phyloP scores from a whole-genome alignment of 2,797 vertebrate species.

The Lepidocolaptes lacrymiger region DNA sequence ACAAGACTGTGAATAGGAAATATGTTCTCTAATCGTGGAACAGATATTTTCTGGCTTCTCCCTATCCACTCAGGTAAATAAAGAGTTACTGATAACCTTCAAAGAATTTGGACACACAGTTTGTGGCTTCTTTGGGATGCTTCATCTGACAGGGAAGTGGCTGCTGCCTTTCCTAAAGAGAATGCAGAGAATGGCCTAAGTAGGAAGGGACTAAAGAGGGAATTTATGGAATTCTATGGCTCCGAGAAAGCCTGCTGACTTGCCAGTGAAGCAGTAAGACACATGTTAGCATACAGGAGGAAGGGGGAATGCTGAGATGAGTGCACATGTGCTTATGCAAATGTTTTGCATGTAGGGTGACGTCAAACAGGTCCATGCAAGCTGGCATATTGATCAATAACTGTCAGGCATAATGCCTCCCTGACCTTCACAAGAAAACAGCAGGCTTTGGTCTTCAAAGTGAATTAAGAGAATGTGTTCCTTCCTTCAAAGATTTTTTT shows the following conservation, averaged over 20 bases:
- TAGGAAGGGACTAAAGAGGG: neutral
- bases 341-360: neutral
- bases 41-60: neutral
- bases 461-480: neutral
- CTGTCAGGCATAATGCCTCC: neutral
- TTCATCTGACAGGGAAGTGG: neutral
- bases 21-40: neutral
- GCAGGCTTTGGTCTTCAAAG: neutral
- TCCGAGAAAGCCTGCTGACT: neutral
- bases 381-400: neutral
- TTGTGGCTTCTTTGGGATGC: neutral
- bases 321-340: neutral
- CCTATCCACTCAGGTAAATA: neutral
- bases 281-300: neutral
- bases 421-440: neutral
- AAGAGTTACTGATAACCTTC: neutral
- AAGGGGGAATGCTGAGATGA: neutral
- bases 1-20: neutral
- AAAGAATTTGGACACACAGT: neutral
- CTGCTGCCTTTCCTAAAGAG: neutral
- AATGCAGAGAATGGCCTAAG: neutral
- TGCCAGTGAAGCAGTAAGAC: neutral
- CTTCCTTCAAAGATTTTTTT: neutral
- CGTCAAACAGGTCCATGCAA: neutral
- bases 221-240: neutral